These are phyloP conservation scores for Rhizomys pruinosus DNA, from an alignment of 2,113 vertebrate genomes.

Conservation along the genomic window DNA sequence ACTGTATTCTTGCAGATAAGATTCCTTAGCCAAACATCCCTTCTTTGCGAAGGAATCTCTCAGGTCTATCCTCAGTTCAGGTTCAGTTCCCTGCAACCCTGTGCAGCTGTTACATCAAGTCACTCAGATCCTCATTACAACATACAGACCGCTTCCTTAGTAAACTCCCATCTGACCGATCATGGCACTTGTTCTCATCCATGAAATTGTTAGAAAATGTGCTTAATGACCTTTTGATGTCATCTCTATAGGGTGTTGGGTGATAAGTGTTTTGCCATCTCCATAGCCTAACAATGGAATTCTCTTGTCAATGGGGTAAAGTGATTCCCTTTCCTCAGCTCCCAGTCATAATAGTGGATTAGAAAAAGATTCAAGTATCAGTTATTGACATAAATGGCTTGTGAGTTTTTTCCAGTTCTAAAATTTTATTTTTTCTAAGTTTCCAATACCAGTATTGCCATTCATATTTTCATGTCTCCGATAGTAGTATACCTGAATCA, in stretches of 20 bases:
- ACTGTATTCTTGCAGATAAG: neutral
- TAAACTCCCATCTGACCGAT: neutral
- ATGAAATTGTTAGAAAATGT: neutral
- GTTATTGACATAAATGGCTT: constrained; percentile 6
- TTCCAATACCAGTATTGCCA: neutral
- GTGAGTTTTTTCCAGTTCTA: neutral
- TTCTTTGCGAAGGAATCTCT: constrained; percentile 12
- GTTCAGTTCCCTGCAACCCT: neutral
- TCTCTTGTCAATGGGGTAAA: neutral
- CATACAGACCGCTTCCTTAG: neutral
- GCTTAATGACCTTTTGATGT: neutral
- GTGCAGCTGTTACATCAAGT: neutral
- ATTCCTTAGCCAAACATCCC: neutral
- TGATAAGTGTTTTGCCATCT: neutral
- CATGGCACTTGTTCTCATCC: neutral
- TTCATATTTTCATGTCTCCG: constrained; percentile 13
- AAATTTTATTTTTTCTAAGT: constrained; percentile 8
- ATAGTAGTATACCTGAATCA: neutral
- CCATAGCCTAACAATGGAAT: neutral
- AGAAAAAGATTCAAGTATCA: constrained; percentile 7
- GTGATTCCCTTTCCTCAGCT: neutral
- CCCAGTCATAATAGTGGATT: neutral
- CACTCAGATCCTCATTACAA: neutral
- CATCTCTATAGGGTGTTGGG: neutral
- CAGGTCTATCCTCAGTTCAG: neutral